Conservation (phyloP, 2,113 vertebrate genomes). For the Emydura subglobosa region DNA sequence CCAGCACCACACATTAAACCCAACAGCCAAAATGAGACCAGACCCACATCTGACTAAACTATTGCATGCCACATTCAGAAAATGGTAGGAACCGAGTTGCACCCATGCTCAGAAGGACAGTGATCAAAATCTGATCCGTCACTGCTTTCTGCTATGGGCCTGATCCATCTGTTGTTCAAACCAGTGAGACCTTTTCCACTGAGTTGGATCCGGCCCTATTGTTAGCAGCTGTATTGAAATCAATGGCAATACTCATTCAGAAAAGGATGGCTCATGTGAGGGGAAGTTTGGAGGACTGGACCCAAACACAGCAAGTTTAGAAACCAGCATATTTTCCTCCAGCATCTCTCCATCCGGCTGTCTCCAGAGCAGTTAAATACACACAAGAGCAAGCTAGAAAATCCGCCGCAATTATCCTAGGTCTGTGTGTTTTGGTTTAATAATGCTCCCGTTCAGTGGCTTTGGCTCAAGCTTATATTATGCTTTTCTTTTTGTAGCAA, state of each 20-base stretch:
- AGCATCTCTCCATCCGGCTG: too few relatives aligned
- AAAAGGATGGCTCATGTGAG: too few relatives aligned
- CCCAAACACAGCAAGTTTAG: too few relatives aligned
- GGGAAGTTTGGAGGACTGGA: too few relatives aligned
- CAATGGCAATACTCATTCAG: neutral
- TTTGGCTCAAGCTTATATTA: neutral
- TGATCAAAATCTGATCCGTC: neutral
- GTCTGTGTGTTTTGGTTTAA: too few relatives aligned
- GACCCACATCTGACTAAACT: neutral
- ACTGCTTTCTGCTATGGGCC: rapidly evolving
- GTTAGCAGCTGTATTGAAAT: neutral
- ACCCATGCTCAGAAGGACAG: rapidly evolving
- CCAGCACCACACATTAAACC: neutral
- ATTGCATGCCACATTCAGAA: neutral
- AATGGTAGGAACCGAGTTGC: neutral
- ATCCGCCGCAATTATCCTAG: too few relatives aligned
- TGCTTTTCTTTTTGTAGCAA: neutral
- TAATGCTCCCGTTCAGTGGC: neutral
- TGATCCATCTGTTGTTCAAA: neutral
- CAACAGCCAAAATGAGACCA: neutral
- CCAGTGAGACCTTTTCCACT: neutral
- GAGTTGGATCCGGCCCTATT: neutral
- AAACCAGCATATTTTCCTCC: too few relatives aligned
- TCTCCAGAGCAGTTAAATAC: too few relatives aligned
- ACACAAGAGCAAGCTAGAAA: too few relatives aligned